These are phyloP conservation scores for Vanessa atalanta DNA, from an alignment of 1,140 invertebrate genomes.

Conservation along the genomic window DNA sequence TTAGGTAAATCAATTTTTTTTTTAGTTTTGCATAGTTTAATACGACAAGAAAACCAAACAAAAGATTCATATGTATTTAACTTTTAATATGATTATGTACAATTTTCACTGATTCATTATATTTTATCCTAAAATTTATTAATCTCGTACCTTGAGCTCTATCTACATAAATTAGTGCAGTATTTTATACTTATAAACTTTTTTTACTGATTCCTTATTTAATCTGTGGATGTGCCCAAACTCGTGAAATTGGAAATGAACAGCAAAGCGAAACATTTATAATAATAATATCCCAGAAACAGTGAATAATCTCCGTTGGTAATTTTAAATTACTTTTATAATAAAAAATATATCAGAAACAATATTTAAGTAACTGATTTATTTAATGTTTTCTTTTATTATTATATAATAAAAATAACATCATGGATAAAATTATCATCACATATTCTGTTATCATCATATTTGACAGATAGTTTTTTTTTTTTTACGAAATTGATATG, in stretches of 20 bases:
- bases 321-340: not conserved
- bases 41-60: too few species aligned
- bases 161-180: constrained; percentile 23
- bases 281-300: not conserved
- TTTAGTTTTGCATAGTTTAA: too few species aligned
- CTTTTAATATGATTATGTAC: constrained; percentile 6
- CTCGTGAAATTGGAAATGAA: constrained; percentile 6
- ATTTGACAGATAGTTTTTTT: too few species aligned
- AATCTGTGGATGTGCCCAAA: constrained; percentile 11
- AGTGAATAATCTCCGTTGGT: not conserved
- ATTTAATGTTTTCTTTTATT: not conserved
- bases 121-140: constrained; percentile 10
- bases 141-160: constrained; percentile 16
- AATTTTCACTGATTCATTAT: constrained; percentile 4
- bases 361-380: not conserved
- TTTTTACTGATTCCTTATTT: not conserved
- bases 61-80: not conserved
- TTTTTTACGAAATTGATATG: too few species aligned
- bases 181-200: constrained; percentile 30
- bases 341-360: not conserved
- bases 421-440: too few species aligned
- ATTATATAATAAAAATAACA: too few species aligned
- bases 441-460: too few species aligned
- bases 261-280: not conserved
- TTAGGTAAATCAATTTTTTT: too few species aligned